Evolutionary conservation across 2,113 vertebrate species (phyloP), one percentile per base, ranked within the genome.

Genomic region (Dicentrarchus labrax): DNA sequence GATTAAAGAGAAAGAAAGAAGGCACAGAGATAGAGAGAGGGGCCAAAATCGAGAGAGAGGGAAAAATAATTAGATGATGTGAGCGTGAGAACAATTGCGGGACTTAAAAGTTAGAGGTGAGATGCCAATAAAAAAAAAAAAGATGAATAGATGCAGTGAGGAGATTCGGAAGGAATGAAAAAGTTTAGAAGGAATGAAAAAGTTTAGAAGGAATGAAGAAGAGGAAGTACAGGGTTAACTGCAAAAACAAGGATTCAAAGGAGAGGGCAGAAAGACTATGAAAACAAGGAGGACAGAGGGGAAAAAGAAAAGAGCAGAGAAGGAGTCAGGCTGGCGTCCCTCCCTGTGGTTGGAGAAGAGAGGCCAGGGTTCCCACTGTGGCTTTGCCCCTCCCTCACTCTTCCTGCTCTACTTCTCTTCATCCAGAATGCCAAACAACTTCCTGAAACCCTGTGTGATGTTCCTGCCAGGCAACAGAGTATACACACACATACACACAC

Each of bases 401-500:
- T 61, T 56, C 68, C 80, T 73, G 67, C 82, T 84, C 80, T 43
- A 65, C 53, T 66, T 80, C 80, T 81, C 88, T 64, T 82, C 78
- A 83, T 72, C 78, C 85, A 89, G 82, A 88, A 87, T 87, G 80
- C 76, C 78, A 86, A 92, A 89, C 83, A 80, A 90, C 91, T 91
- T 92, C 87, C 91, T 92, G 87, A 67, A 66, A 80, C 77, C 69
- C 86, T 89, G 78, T 87, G 82, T 81, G 83, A 87, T 82, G 72
- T 81, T 82, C 56, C 78, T 87, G 85, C 86, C 87, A 88, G 84
- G 78, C 82, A 85, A 80, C 86, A 60, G 50, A 39, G 48, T 21
- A n/a, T 17, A 68, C 67, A 36, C 79, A 73, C 70, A 48, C 62
- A 61, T 65, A 56, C 65, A 53, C 39, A 30, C 50, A 41, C 30